Evolutionary conservation across 2,888 invertebrate genomes (phyloP), one percentile per base, ranked within the genome.

Genomic region (Drosophila atripex): DNA sequence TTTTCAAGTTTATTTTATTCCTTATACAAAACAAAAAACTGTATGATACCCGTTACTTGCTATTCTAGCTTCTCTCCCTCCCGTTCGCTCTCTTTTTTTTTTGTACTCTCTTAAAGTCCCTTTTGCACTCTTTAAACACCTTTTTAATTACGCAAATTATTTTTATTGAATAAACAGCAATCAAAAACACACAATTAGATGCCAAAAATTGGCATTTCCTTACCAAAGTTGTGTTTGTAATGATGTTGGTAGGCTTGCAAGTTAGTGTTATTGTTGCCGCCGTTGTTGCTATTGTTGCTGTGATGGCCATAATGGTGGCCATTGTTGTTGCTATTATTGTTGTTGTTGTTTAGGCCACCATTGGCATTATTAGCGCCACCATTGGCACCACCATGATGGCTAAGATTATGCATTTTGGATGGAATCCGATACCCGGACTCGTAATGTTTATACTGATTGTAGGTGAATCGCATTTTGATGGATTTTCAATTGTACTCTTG

Each of bases 171-270:
- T 2, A 28, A 28, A 28, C 28, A 28, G 0, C 28, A 28, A 28
- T 28, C 8, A 38, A 12, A 12, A 38, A 38, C 38, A 38, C 38
- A 14, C 38, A 14, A 7, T 38, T 14, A 38, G 30, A 2, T 1
- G 12, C 30, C 38, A 38, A 39, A 8, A 39, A 16, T 16, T 39
- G n/a, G n/a, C 8, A 38, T 11, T 43, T 47, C 50, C 91, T 91
- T 91, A 91, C 91, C 91, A 71, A 88, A 91, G 83, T 91, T 91
- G 73, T 88, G 90, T 73, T 90, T 89, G 76, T 90, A 88, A 78
- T 90, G 86, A 65, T 84, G 84, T 71, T 89, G 82, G 73, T 87
- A 80, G 75, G 78, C 65, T 77, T 75, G 78, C 52, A 73, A 68
- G 23, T 74, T 83, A 32, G 64, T 64, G 46, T 73, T 83, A 53